phyloP scores from a whole-genome alignment of 37 sponge, comb jelly and placozoan species.

The Hexactinellida sp. region DNA sequence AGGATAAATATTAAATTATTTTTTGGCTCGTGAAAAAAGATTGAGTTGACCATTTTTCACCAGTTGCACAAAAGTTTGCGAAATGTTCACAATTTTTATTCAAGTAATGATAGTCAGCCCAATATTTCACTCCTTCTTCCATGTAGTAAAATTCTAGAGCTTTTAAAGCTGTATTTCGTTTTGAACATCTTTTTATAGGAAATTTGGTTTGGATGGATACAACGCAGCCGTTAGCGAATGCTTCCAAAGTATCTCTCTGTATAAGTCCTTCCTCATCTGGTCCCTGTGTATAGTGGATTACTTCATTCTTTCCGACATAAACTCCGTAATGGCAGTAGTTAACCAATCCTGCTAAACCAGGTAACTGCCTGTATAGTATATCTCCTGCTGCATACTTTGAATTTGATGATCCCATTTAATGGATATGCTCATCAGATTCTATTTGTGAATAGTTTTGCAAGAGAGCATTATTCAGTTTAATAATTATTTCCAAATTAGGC shows the following conservation, averaged over 20 bases:
- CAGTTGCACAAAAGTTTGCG: background rate
- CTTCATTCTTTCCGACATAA: background rate
- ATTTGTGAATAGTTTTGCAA: no score
- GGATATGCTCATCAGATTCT: no score
- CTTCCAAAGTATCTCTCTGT: no score
- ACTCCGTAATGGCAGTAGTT: constrained; percentile 14
- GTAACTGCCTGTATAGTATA: background rate
- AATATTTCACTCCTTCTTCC: background rate
- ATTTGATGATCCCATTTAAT: no score
- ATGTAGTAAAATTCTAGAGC: background rate
- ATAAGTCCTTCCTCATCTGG: no score
- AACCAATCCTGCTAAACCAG: background rate
- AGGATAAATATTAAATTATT: no score
- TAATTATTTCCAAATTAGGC: no score
- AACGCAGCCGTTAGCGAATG: no score
- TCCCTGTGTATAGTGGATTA: no score
- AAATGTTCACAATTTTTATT: background rate
- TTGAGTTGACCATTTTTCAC: background rate
- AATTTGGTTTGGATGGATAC: no score
- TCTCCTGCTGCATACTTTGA: background rate
- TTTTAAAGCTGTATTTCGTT: background rate
- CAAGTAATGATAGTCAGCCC: background rate
- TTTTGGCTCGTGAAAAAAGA: no score
- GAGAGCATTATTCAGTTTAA: no score
- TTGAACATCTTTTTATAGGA: background rate